Conservation (phyloP, 2,113 vertebrate species). For the Genyomyrus donnyi region DNA sequence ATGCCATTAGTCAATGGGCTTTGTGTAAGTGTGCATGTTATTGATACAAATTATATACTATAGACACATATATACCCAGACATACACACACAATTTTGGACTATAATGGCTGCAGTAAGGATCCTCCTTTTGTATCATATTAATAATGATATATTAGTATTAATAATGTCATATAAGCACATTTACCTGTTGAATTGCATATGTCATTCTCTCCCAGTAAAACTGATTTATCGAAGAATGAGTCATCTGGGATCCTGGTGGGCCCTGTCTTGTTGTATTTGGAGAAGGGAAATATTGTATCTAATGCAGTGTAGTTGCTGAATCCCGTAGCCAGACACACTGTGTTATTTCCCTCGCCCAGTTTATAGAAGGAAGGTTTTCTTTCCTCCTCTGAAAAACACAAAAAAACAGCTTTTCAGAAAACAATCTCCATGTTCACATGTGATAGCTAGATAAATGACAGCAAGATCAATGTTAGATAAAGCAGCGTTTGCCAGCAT, state of each 20-base stretch:
- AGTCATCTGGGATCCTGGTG: rapidly evolving
- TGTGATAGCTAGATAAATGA: not conserved
- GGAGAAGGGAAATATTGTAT: no score
- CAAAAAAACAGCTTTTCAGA: conserved; percentile 6
- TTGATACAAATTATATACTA: not conserved
- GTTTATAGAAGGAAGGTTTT: not conserved
- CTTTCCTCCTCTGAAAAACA: conserved; percentile 32
- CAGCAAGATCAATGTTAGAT: not conserved
- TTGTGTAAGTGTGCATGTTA: not conserved
- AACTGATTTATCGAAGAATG: conserved; percentile 34
- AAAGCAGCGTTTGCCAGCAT: not conserved
- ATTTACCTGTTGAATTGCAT: not conserved
- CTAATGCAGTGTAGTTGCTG: rapidly evolving
- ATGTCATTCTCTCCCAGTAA: rapidly evolving
- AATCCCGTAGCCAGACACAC: conserved; percentile 49
- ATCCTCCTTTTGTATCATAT: not conserved
- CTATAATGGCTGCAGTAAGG: not conserved
- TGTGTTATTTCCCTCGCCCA: rapidly evolving
- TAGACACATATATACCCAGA: not conserved
- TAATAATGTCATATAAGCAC: not conserved
- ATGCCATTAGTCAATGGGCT: not conserved
- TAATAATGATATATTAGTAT: not conserved
- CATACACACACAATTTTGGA: not conserved
- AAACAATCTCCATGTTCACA: not conserved
- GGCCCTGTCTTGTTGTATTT: rapidly evolving